Evolutionary conservation across 1,140 invertebrate species (phyloP).

Genomic region (Halyomorpha halys): DNA sequence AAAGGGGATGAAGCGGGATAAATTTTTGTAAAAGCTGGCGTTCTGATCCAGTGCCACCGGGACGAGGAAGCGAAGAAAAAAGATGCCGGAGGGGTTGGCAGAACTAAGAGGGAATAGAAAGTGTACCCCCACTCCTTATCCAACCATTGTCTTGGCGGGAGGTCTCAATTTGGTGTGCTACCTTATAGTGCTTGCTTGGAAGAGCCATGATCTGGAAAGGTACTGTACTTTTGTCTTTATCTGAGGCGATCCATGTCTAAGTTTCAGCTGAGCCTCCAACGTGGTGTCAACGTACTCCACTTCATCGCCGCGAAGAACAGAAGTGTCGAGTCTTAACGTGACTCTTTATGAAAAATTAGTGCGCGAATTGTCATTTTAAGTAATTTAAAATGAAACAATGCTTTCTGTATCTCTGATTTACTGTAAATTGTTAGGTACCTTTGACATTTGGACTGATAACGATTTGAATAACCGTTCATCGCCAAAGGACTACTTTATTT

Average conservation of each 20-base stretch:
- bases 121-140: constrained; percentile 8
- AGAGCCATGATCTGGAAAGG: constrained; percentile 23
- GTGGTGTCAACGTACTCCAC: not conserved
- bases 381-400: too few species aligned
- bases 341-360: too few species aligned
- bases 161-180: constrained; percentile 13
- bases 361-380: too few species aligned
- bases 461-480: too few species aligned
- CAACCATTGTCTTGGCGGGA: not conserved
- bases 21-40: constrained; percentile 7
- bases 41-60: constrained; percentile 18
- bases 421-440: too few species aligned
- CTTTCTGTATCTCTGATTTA: too few species aligned
- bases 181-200: constrained; percentile 10
- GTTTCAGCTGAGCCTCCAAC: not conserved
- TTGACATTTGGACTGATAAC: too few species aligned
- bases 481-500: too few species aligned
- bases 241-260: not conserved
- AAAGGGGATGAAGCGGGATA: constrained; percentile 9
- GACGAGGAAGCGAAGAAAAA: constrained; percentile 10
- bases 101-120: constrained; percentile 25
- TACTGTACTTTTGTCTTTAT: constrained; percentile 1
- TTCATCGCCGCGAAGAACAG: too few species aligned
- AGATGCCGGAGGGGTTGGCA: constrained; percentile 19
- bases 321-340: too few species aligned